Evolutionary conservation across 2,113 vertebrate genomes (phyloP).

Genomic region (Myxocyprinus asiaticus): DNA sequence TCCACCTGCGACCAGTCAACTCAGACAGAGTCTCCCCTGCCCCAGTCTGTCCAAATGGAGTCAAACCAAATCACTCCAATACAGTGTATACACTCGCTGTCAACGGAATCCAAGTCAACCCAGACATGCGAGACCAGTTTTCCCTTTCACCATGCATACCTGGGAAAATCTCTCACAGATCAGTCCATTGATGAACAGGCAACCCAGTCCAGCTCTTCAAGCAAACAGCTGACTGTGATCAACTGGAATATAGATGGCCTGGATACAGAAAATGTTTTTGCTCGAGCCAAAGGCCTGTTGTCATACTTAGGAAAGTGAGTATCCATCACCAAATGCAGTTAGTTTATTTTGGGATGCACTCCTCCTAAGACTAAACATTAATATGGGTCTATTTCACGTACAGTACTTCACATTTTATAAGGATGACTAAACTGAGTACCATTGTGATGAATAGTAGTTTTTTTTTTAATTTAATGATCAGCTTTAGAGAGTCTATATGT

Average conservation of each 20-base stretch:
- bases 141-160: slow-evolving; percentile 34
- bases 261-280: slow-evolving; percentile 69
- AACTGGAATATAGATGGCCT: slow-evolving; percentile 85
- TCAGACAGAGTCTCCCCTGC: slow-evolving; percentile 23
- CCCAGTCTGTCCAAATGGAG: slow-evolving; percentile 7
- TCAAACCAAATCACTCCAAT: not conserved
- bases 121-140: not conserved
- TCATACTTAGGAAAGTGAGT: slow-evolving; percentile 73
- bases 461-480: no score
- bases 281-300: slow-evolving; percentile 73
- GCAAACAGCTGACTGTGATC: slow-evolving; percentile 74
- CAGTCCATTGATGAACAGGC: not conserved
- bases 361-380: no score
- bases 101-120: no score
- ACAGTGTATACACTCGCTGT: no score
- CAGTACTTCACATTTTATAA: no score
- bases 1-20: slow-evolving; percentile 33
- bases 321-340: not conserved
- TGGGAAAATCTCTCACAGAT: not conserved
- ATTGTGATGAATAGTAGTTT: no score
- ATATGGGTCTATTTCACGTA: no score
- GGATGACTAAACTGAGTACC: no score
- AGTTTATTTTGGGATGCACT: no score
- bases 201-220: slow-evolving; percentile 61
- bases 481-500: no score